Base-by-base conservation (phyloP, 2,113 vertebrate species). In the Neoarius graeffei region DNA sequence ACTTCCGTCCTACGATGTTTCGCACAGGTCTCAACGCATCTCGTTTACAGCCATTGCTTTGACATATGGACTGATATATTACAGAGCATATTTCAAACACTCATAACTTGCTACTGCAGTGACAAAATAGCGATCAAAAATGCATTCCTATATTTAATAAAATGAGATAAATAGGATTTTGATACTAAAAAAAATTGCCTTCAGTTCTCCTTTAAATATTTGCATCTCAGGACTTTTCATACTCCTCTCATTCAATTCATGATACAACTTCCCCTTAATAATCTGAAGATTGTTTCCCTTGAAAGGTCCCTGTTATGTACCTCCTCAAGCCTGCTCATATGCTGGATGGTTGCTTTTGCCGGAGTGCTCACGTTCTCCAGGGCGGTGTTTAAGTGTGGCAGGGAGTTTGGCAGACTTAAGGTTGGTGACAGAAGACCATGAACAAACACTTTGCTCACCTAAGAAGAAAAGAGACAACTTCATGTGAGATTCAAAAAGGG, bases 361-460 rank as follows among this genome's bases (percentile, higher is more conserved):
- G 98, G 97, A 54, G 97, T 98, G 92, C 96, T 97, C 77, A 96
- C 89, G 0, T 94, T 95, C 30, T 98, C 97, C 80, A 97, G 83
- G 0, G 96, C 95, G 10, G 95, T 97, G 88, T 96, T 97, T 5
- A 95, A 94, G 9, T 96, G 95, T 54, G 95, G 94, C 93, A 96
- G 94, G 27, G 96, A 94, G 89, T 92, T 96, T 73, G 95, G 96
- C 92, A 98, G 92, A 0, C 93, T 95, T 92, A 99, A 92, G 20
- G 96, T 96, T 0, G 97, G 96, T 50, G 96, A 95, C 86, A 97
- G 94, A 48, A 99, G 93, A 0, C 98, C 97, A 0, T 96, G 97
- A 83, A 99, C 97, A 91, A 97, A 99, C 90, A 99, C 96, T 85
- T 99, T 99, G 83, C 98, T 98, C 67, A 99, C 97, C 98, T 99